Evolutionary conservation across 1,140 invertebrate species (phyloP).

Genomic region (Colletes latitarsis): DNA sequence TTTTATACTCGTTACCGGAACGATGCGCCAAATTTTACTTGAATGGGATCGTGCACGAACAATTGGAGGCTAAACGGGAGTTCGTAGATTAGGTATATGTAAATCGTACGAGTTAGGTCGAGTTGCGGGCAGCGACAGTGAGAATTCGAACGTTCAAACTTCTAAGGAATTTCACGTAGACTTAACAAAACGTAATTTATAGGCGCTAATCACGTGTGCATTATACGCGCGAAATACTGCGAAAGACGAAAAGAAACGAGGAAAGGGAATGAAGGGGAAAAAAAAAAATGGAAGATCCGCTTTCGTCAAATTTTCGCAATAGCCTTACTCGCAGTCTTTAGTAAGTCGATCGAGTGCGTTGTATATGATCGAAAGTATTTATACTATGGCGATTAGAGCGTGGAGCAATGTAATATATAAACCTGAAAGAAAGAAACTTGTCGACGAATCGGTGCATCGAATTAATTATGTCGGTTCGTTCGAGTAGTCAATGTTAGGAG

Average conservation of each 20-base stretch:
- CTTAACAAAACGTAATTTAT: slow-evolving; percentile 12
- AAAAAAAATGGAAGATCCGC: neutral
- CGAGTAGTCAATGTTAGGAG: slow-evolving; percentile 23
- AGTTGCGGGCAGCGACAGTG: neutral
- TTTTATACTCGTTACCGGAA: slow-evolving; percentile 1
- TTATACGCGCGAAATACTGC: slow-evolving; percentile 3
- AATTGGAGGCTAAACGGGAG: neutral
- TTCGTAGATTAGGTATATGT: neutral
- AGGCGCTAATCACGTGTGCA: slow-evolving; percentile 14
- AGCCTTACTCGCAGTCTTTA: slow-evolving; percentile 13
- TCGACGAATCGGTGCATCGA: slow-evolving; percentile 18
- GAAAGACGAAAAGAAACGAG: neutral
- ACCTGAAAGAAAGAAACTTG: neutral
- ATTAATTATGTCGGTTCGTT: slow-evolving; percentile 7
- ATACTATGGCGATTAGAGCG: slow-evolving; percentile 11
- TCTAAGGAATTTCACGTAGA: neutral
- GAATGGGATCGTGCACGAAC: neutral
- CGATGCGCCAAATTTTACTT: neutral
- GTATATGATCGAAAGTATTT: slow-evolving; percentile 27
- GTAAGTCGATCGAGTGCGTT: slow-evolving; percentile 20
- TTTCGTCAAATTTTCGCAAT: neutral
- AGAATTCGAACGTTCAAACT: slow-evolving; percentile 1
- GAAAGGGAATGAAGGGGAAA: neutral
- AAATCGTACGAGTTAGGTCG: neutral
- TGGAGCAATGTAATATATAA: slow-evolving; percentile 20